Evolutionary conservation across 2,888 invertebrate genomes (phyloP).

Genomic region (Meandrusa payeni): DNA sequence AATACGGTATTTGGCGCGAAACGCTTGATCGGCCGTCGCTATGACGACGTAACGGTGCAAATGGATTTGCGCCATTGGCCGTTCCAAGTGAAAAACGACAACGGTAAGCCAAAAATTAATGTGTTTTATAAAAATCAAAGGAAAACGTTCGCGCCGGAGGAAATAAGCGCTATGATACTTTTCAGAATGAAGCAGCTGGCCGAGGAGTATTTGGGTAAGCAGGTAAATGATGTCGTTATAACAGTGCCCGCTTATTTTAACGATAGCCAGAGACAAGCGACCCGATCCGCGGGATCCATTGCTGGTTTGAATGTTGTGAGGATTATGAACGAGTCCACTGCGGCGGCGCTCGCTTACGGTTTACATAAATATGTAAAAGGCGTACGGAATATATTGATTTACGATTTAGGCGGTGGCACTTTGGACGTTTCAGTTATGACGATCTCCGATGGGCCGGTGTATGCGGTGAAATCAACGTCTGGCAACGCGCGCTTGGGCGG

Average conservation of each 20-base stretch:
- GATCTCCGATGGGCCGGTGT: constrained; percentile 44
- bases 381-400: constrained; percentile 49
- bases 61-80: constrained; percentile 56
- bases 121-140: constrained; percentile 48
- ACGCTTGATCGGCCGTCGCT: constrained; percentile 55
- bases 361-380: constrained; percentile 41
- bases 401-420: constrained; percentile 63
- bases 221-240: constrained; percentile 55
- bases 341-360: constrained; percentile 60
- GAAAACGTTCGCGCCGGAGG: constrained; percentile 53
- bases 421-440: constrained; percentile 57
- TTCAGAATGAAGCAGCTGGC: constrained; percentile 57
- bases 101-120: constrained; percentile 56
- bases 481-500: constrained; percentile 56
- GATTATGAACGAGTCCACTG: constrained; percentile 60
- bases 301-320: constrained; percentile 57
- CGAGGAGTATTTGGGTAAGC: constrained; percentile 46
- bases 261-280: constrained; percentile 57
- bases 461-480: constrained; percentile 54
- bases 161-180: constrained; percentile 61
- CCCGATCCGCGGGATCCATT: constrained; percentile 48
- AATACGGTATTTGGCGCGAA: constrained; percentile 62
- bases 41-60: constrained; percentile 55
- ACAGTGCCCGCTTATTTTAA: constrained; percentile 66
- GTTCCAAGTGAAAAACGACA: constrained; percentile 46